Evolutionary conservation across 2,888 invertebrate species (phyloP), one percentile per base, ranked within the genome.

Genomic region (Coleophora flavipennella): DNA sequence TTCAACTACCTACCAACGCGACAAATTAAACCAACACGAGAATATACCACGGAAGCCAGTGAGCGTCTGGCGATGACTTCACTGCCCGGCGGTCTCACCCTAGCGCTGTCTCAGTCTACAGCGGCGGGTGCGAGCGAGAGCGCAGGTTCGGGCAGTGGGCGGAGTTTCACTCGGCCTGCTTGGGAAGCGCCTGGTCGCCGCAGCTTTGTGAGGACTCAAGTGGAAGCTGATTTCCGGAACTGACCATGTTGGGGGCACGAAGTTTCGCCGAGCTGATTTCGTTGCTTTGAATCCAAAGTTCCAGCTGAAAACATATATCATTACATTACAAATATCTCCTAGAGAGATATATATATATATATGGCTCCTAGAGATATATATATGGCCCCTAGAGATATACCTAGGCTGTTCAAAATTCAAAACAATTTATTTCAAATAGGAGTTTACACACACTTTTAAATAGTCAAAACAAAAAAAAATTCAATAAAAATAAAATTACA

Each of bases 201-300:
- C 75, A 72, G 45, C 64, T 67, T n/a, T 72, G 45, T 34, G 57
- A 62, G 34, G 64, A 61, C 1, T 62, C 62, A 10, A 70, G 47
- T 6, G 51, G 49, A 1, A 70, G 62, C 1, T 67, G 45, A 0
- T 20, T 20, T 20, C 20, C 20, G 20, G 20, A 20, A 20, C 20
- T 20, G 6, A 62, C 59, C 1, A 58, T 53, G 0, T 43, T 54
- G 0, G 67, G 58, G 0, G 59, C 69, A 11, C 85, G 69, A 1
- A 85, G 68, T 33, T 75, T 72, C 3, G 84, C 85, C 0, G 85
- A 85, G 37, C 81, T 85, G 6, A 85, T 43, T 35, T 85, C 85
- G 49, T 85, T 85, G 50, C 84, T 80, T 48, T 85, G 83, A 32
- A 85, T 84, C 85, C 85, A 85, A 0, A 85, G 67, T 38, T 83